phyloP scores from a whole-genome alignment of 2,888 invertebrate species.

The Aromia moschata region DNA sequence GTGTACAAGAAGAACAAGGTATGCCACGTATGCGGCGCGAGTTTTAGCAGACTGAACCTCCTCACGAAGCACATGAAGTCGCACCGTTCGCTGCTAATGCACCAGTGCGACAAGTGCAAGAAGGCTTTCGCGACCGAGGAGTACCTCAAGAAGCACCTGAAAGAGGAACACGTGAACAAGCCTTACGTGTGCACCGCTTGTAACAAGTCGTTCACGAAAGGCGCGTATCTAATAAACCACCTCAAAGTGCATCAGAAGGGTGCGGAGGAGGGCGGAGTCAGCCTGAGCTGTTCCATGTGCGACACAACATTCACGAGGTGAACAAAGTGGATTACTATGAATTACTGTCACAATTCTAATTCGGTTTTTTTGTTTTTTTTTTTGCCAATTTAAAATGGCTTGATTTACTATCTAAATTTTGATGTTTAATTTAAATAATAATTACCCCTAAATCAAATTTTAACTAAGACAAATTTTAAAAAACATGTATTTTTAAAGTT shows the following conservation, averaged over 20 bases:
- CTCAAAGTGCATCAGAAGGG: conserved; percentile 58
- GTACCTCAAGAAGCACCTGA: conserved; percentile 57
- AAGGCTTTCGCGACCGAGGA: conserved; percentile 60
- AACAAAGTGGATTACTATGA: no score
- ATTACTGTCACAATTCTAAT: no score
- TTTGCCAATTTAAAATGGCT: no score
- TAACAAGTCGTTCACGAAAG: conserved; percentile 60
- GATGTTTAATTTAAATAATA: no score
- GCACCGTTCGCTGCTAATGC: conserved; percentile 58
- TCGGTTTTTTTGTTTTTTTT: no score
- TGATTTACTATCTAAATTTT: no score
- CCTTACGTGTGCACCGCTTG: conserved; percentile 62
- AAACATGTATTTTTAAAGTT: no score
- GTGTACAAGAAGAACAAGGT: conserved; percentile 52
- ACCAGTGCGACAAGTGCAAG: conserved; percentile 61
- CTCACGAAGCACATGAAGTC: conserved; percentile 62
- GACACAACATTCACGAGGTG: conserved; percentile 59
- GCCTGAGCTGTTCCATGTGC: conserved; percentile 61
- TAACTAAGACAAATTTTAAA: no score
- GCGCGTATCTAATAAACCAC: conserved; percentile 62
- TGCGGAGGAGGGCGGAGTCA: conserved; percentile 49
- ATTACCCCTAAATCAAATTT: no score
- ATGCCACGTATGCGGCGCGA: conserved; percentile 60
- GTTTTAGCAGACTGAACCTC: conserved; percentile 59
- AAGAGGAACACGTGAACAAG: conserved; percentile 61